A percentile compares a stretch with the other conserved stretches of the same genome.
phyloP scores from a whole-genome alignment of 2,888 invertebrate species.

The Frankliniella fusca region DNA sequence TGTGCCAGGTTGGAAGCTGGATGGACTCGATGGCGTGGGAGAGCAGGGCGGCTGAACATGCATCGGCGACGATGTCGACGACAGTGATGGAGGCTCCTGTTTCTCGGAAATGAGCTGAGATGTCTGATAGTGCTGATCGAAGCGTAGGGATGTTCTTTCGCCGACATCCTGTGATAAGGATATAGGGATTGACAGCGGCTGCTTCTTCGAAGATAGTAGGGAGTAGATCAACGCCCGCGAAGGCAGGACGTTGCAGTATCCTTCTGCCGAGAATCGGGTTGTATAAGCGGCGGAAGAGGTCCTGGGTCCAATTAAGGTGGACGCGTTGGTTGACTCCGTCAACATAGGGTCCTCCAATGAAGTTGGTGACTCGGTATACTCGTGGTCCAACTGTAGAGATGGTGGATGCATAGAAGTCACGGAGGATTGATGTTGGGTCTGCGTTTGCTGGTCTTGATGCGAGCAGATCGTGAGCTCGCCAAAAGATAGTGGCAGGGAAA shows the following conservation, averaged over 20 bases:
- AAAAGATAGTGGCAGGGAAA: background rate
- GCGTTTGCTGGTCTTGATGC: background rate
- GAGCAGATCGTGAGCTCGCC: background rate
- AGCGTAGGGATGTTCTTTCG: background rate
- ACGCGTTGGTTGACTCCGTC: background rate
- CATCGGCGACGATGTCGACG: background rate
- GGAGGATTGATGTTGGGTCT: background rate
- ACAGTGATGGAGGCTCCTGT: background rate
- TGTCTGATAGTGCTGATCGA: background rate
- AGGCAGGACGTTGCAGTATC: background rate
- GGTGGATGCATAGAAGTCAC: background rate
- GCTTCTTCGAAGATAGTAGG: background rate
- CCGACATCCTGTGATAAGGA: background rate
- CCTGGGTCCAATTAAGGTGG: background rate
- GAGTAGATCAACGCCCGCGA: slow-evolving; percentile 5
- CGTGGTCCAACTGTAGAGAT: background rate
- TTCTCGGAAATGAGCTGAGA: background rate
- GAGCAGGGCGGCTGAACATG: background rate
- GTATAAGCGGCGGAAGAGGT: background rate
- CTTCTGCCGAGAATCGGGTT: background rate
- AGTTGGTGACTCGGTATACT: background rate
- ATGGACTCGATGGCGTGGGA: background rate
- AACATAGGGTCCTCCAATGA: background rate
- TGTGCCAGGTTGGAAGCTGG: background rate
- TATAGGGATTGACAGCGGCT: background rate